phyloP scores from a whole-genome alignment of 1,140 invertebrate genomes.

The Nephila pilipes region DNA sequence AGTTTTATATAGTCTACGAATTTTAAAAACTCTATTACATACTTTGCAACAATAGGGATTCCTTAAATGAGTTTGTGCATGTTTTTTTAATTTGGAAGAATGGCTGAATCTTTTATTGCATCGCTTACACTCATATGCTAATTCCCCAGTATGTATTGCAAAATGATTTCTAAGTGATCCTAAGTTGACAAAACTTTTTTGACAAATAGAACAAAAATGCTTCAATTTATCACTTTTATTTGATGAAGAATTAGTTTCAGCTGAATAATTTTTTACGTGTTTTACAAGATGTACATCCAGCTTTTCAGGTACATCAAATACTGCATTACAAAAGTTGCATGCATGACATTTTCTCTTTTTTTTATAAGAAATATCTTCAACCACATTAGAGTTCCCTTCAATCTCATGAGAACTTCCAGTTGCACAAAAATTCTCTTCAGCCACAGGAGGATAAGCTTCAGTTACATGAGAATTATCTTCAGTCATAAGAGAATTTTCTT shows the following conservation, averaged over 20 bases:
- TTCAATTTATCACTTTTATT: constrained; percentile 12
- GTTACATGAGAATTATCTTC: too few relatives aligned
- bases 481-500: too few relatives aligned
- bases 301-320: neutral
- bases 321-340: constrained; percentile 55
- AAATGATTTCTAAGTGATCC: constrained; percentile 38
- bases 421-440: too few relatives aligned
- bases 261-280: neutral
- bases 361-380: neutral
- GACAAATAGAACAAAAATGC: constrained; percentile 48
- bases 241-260: neutral
- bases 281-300: constrained; percentile 40
- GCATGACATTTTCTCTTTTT: neutral
- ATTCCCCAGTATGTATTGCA: constrained; percentile 14
- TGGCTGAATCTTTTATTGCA: constrained; percentile 46
- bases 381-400: too few relatives aligned
- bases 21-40: constrained; percentile 10
- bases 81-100: constrained; percentile 11
- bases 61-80: constrained; percentile 18
- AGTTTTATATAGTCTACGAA: neutral
- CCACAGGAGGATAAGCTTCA: too few relatives aligned
- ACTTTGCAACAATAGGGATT: neutral
- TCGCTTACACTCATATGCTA: constrained; percentile 16
- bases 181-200: constrained; percentile 67
- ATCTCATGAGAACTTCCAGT: too few relatives aligned